Conservation (phyloP, 2,797 vertebrate species). For the Tragopan temminckii region DNA sequence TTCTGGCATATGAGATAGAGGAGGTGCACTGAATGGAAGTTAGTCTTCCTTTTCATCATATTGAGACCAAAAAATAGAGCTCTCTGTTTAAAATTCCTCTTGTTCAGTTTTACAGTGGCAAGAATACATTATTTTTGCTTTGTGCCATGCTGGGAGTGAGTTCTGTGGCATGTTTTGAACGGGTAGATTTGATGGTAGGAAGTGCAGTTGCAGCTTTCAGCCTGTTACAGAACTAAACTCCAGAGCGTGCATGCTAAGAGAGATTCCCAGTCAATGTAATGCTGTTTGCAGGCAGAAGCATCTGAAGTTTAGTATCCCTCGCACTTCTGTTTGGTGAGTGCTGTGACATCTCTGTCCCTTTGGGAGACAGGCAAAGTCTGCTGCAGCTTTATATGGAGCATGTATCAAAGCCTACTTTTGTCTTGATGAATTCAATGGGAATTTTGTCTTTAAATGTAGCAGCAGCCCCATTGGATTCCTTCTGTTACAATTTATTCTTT, state of each 20-base stretch:
- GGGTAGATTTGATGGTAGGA: neutral
- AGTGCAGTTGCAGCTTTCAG: neutral
- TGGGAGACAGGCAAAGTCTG: constrained; percentile 40
- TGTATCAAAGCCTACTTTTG: constrained; percentile 65
- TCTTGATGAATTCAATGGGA: constrained; percentile 60
- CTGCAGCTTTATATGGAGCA: neutral
- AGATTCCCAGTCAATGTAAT: neutral
- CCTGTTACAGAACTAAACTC: neutral
- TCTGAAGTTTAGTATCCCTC: neutral
- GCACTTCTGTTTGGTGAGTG: neutral
- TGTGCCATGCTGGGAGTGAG: neutral
- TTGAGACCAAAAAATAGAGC: neutral
- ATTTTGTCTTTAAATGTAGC: constrained; percentile 58
- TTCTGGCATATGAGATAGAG: neutral
- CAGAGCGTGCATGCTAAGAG: neutral
- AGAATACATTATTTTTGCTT: neutral
- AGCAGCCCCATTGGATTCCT: constrained; percentile 20
- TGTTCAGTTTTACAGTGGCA: neutral
- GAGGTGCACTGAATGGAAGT: neutral
- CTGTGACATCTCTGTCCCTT: constrained; percentile 27
- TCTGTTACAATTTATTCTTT: constrained; percentile 55
- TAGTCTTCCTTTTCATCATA: neutral
- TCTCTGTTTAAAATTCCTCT: neutral
- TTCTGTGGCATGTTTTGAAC: neutral
- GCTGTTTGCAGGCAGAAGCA: constrained; percentile 10